A percentile compares a stretch with the other conserved stretches of the same genome.
These are phyloP conservation scores for Cydia splendana DNA, from an alignment of 1,140 invertebrate genomes.

Conservation along the genomic window DNA sequence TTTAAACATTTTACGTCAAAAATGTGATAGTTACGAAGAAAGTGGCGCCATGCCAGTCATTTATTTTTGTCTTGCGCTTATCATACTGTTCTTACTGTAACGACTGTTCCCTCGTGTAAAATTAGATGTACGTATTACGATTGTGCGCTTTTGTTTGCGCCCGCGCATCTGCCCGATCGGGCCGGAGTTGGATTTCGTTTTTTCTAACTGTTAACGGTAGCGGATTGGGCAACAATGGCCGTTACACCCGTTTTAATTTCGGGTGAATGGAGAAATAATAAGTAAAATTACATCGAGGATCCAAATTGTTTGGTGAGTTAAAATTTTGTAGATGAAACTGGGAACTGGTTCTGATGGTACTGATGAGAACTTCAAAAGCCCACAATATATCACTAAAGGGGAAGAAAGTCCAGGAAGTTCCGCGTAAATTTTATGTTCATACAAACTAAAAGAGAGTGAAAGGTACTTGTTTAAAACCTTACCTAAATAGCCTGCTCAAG, in stretches of 20 bases:
- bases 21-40: too few species aligned
- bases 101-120: slow-evolving; percentile 48
- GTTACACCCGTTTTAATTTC: background rate
- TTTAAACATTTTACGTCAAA: too few species aligned
- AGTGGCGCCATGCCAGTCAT: too few species aligned
- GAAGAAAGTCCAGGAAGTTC: too few species aligned
- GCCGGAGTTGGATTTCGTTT: slow-evolving; percentile 69
- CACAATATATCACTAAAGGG: too few species aligned
- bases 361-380: too few species aligned
- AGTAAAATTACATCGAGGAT: background rate
- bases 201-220: slow-evolving; percentile 29
- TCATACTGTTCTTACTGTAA: background rate
- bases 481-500: too few species aligned
- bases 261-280: background rate
- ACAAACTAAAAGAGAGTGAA: background rate
- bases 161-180: slow-evolving; percentile 68
- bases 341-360: too few species aligned
- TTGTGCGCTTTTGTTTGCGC: slow-evolving; percentile 57
- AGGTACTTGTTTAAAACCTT: too few species aligned
- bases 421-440: too few species aligned
- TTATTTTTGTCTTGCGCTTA: background rate
- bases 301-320: background rate
- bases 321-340: background rate
- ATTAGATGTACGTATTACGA: slow-evolving; percentile 64
- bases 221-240: background rate